phyloP scores from a whole-genome alignment of 2,888 invertebrate species.

The Melipona bicolor region DNA sequence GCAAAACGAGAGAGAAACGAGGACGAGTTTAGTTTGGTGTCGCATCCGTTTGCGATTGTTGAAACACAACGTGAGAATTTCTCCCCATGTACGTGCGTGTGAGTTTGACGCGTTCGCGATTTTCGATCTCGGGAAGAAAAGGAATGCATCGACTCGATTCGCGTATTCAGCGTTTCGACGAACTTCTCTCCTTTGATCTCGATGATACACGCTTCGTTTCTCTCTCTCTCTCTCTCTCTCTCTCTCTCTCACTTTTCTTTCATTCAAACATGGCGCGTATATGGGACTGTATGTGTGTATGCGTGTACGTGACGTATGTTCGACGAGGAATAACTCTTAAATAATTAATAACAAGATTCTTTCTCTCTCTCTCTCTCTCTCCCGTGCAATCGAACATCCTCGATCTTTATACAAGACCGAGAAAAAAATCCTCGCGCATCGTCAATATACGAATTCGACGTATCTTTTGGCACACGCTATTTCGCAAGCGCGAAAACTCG shows the following conservation, averaged over 20 bases:
- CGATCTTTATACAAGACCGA: background rate
- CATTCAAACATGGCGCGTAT: no score
- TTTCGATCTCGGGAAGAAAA: constrained; percentile 4
- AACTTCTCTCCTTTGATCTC: background rate
- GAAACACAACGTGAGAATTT: no score
- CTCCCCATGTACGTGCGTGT: no score
- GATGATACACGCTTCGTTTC: background rate
- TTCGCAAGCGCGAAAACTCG: constrained; percentile 1
- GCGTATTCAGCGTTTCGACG: background rate
- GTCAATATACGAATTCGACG: constrained; percentile 22
- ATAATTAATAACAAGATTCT: constrained; percentile 33
- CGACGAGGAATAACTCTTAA: constrained; percentile 24
- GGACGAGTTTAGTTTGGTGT: background rate
- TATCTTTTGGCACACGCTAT: constrained; percentile 66
- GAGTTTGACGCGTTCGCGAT: background rate
- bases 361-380: no score
- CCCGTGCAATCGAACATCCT: background rate
- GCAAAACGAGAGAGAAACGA: constrained; percentile 3
- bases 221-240: no score
- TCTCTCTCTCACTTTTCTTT: no score
- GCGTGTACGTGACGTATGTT: background rate
- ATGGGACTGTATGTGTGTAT: no score
- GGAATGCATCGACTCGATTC: constrained; percentile 34
- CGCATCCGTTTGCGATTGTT: no score
- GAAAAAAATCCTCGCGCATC: constrained; percentile 14